Evolutionary conservation across 2,797 vertebrate species (phyloP).

Genomic region (Urocyon cinereoargenteus): DNA sequence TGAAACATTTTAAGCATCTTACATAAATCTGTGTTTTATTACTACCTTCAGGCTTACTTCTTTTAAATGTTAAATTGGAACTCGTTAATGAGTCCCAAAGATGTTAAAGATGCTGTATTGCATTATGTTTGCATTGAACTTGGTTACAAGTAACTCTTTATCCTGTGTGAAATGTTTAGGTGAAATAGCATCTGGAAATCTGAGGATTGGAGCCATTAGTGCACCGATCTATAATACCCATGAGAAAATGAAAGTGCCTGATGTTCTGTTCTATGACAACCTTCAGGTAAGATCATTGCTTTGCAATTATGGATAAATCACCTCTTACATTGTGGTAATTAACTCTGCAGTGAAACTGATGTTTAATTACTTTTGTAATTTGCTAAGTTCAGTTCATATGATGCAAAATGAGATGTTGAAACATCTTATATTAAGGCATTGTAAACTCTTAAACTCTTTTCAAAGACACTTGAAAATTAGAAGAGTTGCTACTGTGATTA

Average conservation of each 20-base stretch:
- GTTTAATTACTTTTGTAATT: conserved; percentile 33
- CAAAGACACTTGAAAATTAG: conserved; percentile 35
- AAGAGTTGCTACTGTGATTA: background rate
- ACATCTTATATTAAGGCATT: conserved; percentile 19
- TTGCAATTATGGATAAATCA: background rate
- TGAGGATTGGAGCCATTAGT: conserved; percentile 93
- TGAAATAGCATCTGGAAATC: conserved; percentile 90
- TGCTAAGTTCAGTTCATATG: background rate
- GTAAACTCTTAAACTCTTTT: background rate
- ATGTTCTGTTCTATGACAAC: conserved; percentile 98
- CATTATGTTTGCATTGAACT: background rate
- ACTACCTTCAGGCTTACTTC: conserved; percentile 17
- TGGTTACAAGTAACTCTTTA: conserved; percentile 50
- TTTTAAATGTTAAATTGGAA: conserved; percentile 55
- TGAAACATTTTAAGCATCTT: background rate
- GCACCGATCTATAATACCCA: conserved; percentile 90
- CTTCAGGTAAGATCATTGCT: conserved; percentile 90
- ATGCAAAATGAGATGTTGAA: background rate
- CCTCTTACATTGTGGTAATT: background rate
- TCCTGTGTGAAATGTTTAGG: conserved; percentile 87
- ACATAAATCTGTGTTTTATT: background rate
- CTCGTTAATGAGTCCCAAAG: background rate
- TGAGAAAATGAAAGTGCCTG: conserved; percentile 97
- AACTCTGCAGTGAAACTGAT: background rate
- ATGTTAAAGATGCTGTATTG: background rate